Base-by-base conservation (phyloP, 2,797 vertebrate genomes). In the Jordanella pulchra region DNA sequence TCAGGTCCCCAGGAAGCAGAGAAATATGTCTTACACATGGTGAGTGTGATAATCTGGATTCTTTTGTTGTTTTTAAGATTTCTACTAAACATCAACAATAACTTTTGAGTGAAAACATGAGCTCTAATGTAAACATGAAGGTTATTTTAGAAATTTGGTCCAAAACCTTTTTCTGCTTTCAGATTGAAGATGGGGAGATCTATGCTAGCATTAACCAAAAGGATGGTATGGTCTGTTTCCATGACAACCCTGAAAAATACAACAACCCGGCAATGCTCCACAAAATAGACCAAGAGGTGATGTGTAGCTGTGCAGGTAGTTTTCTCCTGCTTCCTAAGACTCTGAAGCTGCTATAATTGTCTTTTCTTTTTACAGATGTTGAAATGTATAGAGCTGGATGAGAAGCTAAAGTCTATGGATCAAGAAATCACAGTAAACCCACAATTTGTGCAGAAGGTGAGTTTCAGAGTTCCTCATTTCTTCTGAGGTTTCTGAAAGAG, bases 141-240 rank as follows among this genome's bases (percentile, higher is more conserved):
- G 18, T 39, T 39, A 23, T 32, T n/a, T 9, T 39, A 30, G 54
- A 13, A 47, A 3, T 30, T n/a, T 35, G 11, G 1, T 47, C 7
- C 3, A n/a, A 2, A 0, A 45, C 15, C n/a, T 74, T 39, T 25
- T 80, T 11, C 47, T 35, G 27, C 30, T 74, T 45, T 71, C 88
- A 99, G 98, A 99, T 99, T 92, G 98, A 99, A 94, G 98, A 99
- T 85, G 97, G 97, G 51, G 98, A 99, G 94, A 99, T 99, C 91
- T 99, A 99, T 79, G 98, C 98, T 93, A 99, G 97, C 93, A 99
- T 99, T 95, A 99, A 99, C 94, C 98, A 99, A 94, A 99, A 97
- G 90, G 98, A 99, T 66, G 98, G 98, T 77, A 99, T 99, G 98
- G 98, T 99, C 89, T 98, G 97, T 93, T 99, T 99, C 93, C 98